Evolutionary conservation across 2,888 invertebrate genomes (phyloP).

Genomic region (Exephanes ischioxanthus): DNA sequence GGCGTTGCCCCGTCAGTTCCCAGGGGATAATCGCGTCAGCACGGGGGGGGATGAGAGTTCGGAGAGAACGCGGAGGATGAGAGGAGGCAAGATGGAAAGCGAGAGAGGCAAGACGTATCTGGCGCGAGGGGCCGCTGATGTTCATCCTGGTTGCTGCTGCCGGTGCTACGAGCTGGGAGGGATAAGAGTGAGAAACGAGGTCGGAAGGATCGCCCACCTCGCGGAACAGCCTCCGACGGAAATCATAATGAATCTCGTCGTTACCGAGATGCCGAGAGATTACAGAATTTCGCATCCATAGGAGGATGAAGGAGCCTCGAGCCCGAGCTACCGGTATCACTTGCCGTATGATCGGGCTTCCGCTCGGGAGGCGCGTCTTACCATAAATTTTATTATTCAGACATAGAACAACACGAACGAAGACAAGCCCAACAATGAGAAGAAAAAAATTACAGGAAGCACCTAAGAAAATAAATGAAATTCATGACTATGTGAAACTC

Average conservation of each 20-base stretch:
- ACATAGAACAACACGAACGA: neutral
- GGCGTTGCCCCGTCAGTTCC: slow-evolving; percentile 56
- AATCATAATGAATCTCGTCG: slow-evolving; percentile 69
- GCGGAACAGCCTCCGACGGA: slow-evolving; percentile 51
- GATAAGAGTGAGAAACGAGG: slow-evolving; percentile 33
- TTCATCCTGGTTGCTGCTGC: slow-evolving; percentile 23
- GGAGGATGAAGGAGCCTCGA: neutral
- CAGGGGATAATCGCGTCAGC: slow-evolving; percentile 56
- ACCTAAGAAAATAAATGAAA: neutral
- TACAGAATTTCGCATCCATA: slow-evolving; percentile 27
- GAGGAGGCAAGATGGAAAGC: slow-evolving; percentile 18
- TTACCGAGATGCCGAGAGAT: slow-evolving; percentile 39
- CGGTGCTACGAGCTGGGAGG: neutral
- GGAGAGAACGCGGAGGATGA: slow-evolving; percentile 7
- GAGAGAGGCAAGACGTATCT: slow-evolving; percentile 24
- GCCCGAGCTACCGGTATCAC: neutral
- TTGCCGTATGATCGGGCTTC: slow-evolving; percentile 13
- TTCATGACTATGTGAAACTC: neutral
- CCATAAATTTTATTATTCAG: slow-evolving; percentile 30
- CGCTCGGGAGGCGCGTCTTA: neutral
- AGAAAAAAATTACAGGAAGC: neutral
- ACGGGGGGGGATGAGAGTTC: slow-evolving; percentile 14
- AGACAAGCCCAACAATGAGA: neutral
- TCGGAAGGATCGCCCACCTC: slow-evolving; percentile 40
- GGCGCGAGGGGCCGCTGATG: slow-evolving; percentile 32